A percentile compares a stretch with the other conserved stretches of the same genome.
These are phyloP conservation scores for Notodonta ziczac DNA, from an alignment of 2,888 invertebrate genomes.

Conservation along the genomic window DNA sequence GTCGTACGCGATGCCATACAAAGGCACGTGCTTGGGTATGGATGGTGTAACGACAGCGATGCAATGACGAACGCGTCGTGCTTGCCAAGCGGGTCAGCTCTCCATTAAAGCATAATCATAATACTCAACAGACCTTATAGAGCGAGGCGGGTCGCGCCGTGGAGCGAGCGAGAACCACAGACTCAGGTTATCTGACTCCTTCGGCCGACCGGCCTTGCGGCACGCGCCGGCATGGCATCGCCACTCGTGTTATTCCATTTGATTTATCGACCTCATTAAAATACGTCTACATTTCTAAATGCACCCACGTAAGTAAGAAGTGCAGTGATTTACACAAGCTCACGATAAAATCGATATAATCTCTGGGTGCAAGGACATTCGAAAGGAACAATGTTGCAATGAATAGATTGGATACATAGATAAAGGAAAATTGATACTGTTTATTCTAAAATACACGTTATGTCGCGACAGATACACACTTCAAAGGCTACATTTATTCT, in stretches of 20 bases:
- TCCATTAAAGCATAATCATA: constrained; percentile 63
- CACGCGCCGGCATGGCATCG: constrained; percentile 68
- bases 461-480: constrained; percentile 31
- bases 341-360: constrained; percentile 29
- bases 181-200: constrained; percentile 64
- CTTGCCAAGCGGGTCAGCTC: constrained; percentile 56
- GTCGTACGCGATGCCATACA: constrained; percentile 58
- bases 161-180: constrained; percentile 61
- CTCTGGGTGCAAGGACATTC: constrained; percentile 40
- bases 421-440: constrained; percentile 18
- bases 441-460: constrained; percentile 43
- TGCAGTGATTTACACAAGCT: constrained; percentile 37
- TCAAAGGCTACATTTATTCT: constrained; percentile 38
- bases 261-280: constrained; percentile 71
- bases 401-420: constrained; percentile 30
- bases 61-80: constrained; percentile 64
- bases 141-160: constrained; percentile 41
- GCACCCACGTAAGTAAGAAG: constrained; percentile 42
- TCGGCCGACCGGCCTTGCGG: constrained; percentile 78
- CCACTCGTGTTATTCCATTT: constrained; percentile 59
- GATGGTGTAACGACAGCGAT: constrained; percentile 52
- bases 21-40: constrained; percentile 57
- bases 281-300: constrained; percentile 52
- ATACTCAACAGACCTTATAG: constrained; percentile 60
- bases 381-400: constrained; percentile 53